Evolutionary conservation across 2,113 vertebrate species (phyloP).

Genomic region (Chaetura pelagica): DNA sequence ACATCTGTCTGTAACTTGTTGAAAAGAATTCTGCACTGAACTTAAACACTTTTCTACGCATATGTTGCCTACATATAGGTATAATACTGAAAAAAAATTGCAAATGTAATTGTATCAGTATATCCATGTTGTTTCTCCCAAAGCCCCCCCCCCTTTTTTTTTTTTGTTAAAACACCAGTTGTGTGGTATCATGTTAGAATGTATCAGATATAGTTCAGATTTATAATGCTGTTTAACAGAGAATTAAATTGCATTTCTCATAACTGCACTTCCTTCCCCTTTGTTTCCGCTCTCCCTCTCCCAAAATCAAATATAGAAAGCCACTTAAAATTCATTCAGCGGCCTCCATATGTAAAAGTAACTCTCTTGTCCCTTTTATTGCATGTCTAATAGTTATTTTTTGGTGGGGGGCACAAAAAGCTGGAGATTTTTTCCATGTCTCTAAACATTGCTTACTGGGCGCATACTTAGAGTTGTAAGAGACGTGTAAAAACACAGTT

Average conservation of each 20-base stretch:
- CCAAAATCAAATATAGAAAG: slow-evolving; percentile 23
- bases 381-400: background rate
- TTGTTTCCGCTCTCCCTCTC: slow-evolving; percentile 26
- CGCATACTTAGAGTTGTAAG: accelerated
- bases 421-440: background rate
- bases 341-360: background rate
- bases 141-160: background rate
- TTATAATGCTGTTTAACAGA: slow-evolving; percentile 10
- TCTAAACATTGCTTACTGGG: background rate
- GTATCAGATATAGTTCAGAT: background rate
- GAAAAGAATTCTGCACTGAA: background rate
- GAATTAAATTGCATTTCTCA: slow-evolving; percentile 35
- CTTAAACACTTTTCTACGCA: background rate
- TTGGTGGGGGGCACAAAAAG: background rate
- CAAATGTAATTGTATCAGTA: background rate
- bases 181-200: background rate
- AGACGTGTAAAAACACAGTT: background rate
- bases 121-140: background rate
- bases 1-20: background rate
- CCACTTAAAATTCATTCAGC: slow-evolving; percentile 26
- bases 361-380: background rate
- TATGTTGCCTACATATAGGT: background rate
- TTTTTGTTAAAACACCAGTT: background rate
- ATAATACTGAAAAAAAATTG: background rate
- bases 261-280: slow-evolving; percentile 43